These are phyloP conservation scores for Entosphenus tridentatus DNA, from an alignment of 2,113 vertebrate species.

Conservation along the genomic window DNA sequence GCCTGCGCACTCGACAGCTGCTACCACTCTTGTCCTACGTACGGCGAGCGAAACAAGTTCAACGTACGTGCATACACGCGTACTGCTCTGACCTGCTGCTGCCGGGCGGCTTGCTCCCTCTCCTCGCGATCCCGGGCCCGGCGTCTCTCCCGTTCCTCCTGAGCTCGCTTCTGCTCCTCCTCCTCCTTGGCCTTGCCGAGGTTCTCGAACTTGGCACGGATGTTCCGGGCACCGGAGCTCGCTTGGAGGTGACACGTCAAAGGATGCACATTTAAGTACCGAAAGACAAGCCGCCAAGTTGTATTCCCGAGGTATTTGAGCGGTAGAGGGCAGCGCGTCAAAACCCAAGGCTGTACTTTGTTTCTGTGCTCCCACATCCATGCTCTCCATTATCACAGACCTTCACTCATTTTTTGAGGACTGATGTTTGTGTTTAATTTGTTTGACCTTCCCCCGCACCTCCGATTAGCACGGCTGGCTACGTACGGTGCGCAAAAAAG, in stretches of 20 bases:
- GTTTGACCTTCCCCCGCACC: no score
- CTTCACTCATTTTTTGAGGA: no score
- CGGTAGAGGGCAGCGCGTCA: not conserved
- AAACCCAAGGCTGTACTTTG: not conserved
- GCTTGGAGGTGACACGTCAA: constrained; percentile 15
- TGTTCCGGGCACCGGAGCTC: constrained; percentile 31
- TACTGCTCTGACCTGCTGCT: constrained; percentile 1
- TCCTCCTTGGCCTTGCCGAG: constrained; percentile 41
- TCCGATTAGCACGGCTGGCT: no score
- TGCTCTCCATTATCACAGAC: no score
- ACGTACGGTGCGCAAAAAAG: no score
- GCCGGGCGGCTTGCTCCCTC: constrained; percentile 18
- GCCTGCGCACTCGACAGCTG: not conserved
- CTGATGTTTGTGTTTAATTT: no score
- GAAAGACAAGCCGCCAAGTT: no score
- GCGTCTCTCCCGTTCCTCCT: constrained; percentile 29
- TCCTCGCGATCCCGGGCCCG: constrained; percentile 30
- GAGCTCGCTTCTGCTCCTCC: constrained; percentile 31
- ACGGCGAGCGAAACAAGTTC: not conserved
- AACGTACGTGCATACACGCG: not conserved
- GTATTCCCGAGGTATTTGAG: not conserved
- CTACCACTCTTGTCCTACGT: not conserved
- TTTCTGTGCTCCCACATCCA: no score
- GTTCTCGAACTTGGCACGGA: constrained; percentile 56
- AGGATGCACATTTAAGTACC: no score